Evolutionary conservation across 2,888 invertebrate species (phyloP), one percentile per base, ranked within the genome.

Genomic region (Caradrina clavipalpis): DNA sequence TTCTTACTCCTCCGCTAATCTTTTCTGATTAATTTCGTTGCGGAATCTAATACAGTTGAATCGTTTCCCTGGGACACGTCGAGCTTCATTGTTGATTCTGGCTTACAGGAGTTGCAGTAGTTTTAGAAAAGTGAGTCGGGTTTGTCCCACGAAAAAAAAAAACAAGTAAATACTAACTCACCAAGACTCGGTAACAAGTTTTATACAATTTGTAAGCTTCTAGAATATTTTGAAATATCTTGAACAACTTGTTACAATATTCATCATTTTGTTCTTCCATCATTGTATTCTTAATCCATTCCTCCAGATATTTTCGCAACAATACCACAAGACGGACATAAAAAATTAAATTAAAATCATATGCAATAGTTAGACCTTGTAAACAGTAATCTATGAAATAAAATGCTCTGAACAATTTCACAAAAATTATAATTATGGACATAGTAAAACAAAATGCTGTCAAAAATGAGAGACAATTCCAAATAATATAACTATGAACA

Each of bases 131-230:
- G n/a, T n/a, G n/a, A n/a, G n/a, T n/a, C n/a, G n/a, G n/a, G n/a
- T n/a, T n/a, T n/a, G n/a, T n/a, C n/a, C n/a, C n/a, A n/a, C n/a
- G n/a, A n/a, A n/a, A n/a, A n/a, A n/a, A n/a, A n/a, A n/a, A n/a
- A n/a, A n/a, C n/a, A n/a, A n/a, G n/a, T n/a, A n/a, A n/a, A n/a
- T 4, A 45, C 6, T 3, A 45, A 60, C 60, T 60, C 22, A 60
- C 60, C 17, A 60, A 19, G 0, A 51, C 13, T 39, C 19, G 15
- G 5, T 35, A 60, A 39, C 35, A 35, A 11, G 1, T 17, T 15
- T 11, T 51, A 21, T 19, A 35, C 21, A 60, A 19, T 2, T 15
- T 50, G 11, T 35, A 51, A 50, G 17, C 35, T 6, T 60, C 35
- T 21, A 60, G 19, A 60, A 60, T 60, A 21, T 60, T 50, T 51